Conservation (phyloP, 1,140 invertebrate species). For the Mesaphorura yosii region DNA sequence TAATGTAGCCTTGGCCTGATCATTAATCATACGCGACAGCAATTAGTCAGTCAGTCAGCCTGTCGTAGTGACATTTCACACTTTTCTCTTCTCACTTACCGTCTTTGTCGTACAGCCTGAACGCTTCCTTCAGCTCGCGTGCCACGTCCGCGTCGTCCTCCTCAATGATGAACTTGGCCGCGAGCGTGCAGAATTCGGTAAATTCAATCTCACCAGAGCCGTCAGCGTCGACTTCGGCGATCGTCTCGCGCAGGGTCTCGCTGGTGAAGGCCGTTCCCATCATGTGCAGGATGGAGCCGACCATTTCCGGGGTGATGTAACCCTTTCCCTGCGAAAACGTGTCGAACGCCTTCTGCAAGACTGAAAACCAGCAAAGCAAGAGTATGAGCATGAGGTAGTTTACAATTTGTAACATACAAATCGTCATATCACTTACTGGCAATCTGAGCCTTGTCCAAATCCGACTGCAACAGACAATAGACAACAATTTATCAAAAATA, state of each 20-base stretch:
- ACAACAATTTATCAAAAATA: too few relatives aligned
- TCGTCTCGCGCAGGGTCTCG: constrained; percentile 42
- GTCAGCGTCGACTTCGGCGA: constrained; percentile 46
- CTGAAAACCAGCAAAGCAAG: constrained; percentile 32
- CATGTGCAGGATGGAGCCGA: constrained; percentile 43
- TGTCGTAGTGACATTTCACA: background rate
- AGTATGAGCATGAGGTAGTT: too few relatives aligned
- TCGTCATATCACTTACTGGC: too few relatives aligned
- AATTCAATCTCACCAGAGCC: constrained; percentile 47
- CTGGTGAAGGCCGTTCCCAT: constrained; percentile 47
- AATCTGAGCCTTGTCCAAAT: constrained; percentile 23
- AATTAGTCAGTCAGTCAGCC: background rate
- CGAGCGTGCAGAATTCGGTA: constrained; percentile 44
- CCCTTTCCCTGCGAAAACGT: constrained; percentile 48
- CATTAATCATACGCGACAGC: too few relatives aligned
- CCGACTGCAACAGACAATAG: too few relatives aligned
- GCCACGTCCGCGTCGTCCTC: constrained; percentile 66
- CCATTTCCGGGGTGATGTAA: constrained; percentile 45
- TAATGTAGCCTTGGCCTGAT: constrained; percentile 14
- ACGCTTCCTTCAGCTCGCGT: constrained; percentile 60
- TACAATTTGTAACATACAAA: too few relatives aligned
- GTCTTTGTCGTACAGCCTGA: constrained; percentile 61
- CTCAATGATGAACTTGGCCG: constrained; percentile 43
- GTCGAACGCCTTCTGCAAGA: constrained; percentile 45
- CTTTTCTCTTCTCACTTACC: constrained; percentile 37